phyloP scores from a whole-genome alignment of 1,140 invertebrate species.

The Drosophila tsacasi region DNA sequence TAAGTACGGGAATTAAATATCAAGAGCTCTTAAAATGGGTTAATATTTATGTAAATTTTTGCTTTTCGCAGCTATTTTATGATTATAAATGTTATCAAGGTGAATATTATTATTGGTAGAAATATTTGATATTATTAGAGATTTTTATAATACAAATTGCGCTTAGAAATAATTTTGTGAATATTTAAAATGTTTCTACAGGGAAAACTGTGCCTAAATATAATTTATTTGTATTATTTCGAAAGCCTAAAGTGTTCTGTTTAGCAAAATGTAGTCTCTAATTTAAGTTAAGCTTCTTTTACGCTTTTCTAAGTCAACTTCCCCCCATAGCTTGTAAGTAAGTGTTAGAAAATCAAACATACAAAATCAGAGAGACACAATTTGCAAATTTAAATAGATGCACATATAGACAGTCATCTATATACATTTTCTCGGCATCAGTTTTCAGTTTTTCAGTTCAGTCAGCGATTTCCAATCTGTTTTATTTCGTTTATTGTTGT shows the following conservation, averaged over 20 bases:
- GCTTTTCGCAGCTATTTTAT: too few species aligned
- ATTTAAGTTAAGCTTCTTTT: background rate
- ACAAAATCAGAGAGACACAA: background rate
- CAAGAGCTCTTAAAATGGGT: too few species aligned
- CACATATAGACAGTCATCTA: background rate
- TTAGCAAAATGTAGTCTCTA: background rate
- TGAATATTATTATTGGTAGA: too few species aligned
- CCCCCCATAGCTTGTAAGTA: background rate
- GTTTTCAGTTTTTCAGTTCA: conserved; percentile 8
- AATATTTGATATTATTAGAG: too few species aligned
- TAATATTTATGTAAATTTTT: too few species aligned
- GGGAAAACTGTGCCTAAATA: too few species aligned
- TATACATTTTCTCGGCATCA: background rate
- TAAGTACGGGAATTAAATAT: too few species aligned
- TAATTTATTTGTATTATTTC: too few species aligned
- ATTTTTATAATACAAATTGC: too few species aligned
- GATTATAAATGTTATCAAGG: too few species aligned
- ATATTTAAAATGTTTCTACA: too few species aligned
- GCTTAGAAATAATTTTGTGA: too few species aligned
- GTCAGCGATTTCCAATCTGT: conserved; percentile 12
- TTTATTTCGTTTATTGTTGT: conserved; percentile 33
- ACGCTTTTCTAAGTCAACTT: background rate
- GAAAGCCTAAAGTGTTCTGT: background rate
- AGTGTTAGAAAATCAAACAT: conserved; percentile 8
- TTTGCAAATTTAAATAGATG: background rate